Evolutionary conservation across 2,797 vertebrate species (phyloP), one percentile per base, ranked within the genome.

Genomic region (Valencia hispanica): DNA sequence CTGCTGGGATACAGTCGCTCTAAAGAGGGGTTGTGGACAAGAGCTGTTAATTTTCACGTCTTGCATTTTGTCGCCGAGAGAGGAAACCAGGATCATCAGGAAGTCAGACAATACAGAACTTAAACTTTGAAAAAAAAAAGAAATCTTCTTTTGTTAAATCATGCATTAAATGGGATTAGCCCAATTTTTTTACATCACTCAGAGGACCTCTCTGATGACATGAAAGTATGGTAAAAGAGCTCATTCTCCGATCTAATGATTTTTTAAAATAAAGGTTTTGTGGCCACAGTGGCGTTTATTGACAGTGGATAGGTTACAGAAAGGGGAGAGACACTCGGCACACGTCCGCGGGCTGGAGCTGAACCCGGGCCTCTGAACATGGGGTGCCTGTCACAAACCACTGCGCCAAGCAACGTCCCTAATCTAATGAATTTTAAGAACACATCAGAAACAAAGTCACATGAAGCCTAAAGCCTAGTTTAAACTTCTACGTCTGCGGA

Each of bases 21-120:
- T 94, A 93, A 94, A 93, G 88, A 93, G 89, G 86, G 84, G 81
- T 88, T 89, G 91, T 92, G 89, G 91, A 93, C 93, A 90, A 89
- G 91, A 87, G 87, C 92, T 92, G 89, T 93, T 94, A 87, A 93
- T 94, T 93, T 91, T 82, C 81, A 48, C 61, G 53, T 86, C 77
- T 86, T 1, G 6, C 74, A 59, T 77, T 72, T 53, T 80, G 79
- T 79, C 72, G 57, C 81, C 80, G 50, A 17, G 81, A 80, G 70
- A 78, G 68, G 2, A 39, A 43, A 17, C 61, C 81, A 50, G 88
- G 72, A 66, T 79, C 59, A 74, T 63, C 59, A 45, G 77, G 70
- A 53, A 53, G 68, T 47, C 30, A 68, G 22, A 25, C 53, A 50
- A 20, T 15, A 20, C 39, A 63, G 43, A 61, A 48, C 22, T 45